Conservation (phyloP, 1,140 invertebrate genomes). For the Theocolax elegans region DNA sequence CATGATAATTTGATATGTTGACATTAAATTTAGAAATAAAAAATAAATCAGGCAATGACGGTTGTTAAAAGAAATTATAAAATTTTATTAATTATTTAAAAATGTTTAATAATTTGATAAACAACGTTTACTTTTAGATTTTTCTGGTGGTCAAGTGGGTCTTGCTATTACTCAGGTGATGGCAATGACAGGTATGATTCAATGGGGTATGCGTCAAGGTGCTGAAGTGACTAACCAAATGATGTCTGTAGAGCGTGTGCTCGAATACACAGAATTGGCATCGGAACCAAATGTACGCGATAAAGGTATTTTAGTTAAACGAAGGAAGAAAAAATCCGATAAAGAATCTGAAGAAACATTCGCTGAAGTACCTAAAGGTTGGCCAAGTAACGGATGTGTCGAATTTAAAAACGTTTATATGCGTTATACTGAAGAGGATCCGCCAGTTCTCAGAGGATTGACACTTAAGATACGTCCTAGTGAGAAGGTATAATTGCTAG, state of each 20-base stretch:
- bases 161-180: constrained; percentile 71
- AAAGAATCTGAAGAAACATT: constrained; percentile 23
- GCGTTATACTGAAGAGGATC: constrained; percentile 67
- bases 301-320: constrained; percentile 58
- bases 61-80: too few relatives aligned
- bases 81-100: too few relatives aligned
- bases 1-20: too few relatives aligned
- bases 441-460: constrained; percentile 71
- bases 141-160: constrained; percentile 69
- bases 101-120: too few relatives aligned
- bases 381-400: constrained; percentile 80
- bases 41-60: too few relatives aligned
- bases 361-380: constrained; percentile 66
- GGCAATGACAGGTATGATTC: constrained; percentile 73
- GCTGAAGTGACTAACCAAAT: constrained; percentile 85
- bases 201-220: constrained; percentile 79
- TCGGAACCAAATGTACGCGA: constrained; percentile 70
- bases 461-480: constrained; percentile 66
- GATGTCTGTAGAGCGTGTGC: constrained; percentile 82
- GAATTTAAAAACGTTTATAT: constrained; percentile 68
- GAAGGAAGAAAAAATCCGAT: constrained; percentile 53
- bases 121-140: too few relatives aligned
- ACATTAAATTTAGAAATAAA: too few relatives aligned
- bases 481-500: constrained; percentile 69
- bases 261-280: constrained; percentile 78